phyloP scores from a whole-genome alignment of 1,140 invertebrate species.

The Pseudachorutes palmiensis region DNA sequence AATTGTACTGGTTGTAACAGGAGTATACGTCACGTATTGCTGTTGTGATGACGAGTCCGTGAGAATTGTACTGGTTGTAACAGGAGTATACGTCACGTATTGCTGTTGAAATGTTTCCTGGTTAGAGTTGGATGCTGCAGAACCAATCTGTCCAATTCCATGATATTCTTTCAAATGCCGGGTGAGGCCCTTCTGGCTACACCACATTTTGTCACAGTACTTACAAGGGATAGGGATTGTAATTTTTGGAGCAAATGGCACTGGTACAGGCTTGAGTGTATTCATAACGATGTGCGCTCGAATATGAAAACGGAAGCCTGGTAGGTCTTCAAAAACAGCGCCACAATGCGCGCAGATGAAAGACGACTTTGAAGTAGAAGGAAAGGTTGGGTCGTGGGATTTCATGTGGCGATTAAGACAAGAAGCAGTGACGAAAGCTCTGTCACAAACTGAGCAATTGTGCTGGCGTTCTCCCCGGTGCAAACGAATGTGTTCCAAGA shows the following conservation, averaged over 20 bases:
- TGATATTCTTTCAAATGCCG: not conserved
- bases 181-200: not conserved
- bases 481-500: not conserved
- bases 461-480: not conserved
- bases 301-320: not conserved
- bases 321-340: not conserved
- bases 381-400: not conserved
- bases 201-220: not conserved
- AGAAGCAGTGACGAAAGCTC: not conserved
- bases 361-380: not conserved
- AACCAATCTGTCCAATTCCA: not conserved
- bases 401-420: constrained; percentile 3
- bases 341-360: not conserved
- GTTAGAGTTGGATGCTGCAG: too few species aligned
- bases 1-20: too few species aligned
- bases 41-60: too few species aligned
- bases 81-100: too few species aligned
- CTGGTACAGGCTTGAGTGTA: not conserved
- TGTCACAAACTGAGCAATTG: not conserved
- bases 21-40: too few species aligned
- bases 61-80: too few species aligned
- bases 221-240: not conserved
- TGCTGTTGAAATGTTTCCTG: too few species aligned
- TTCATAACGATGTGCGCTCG: not conserved
- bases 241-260: not conserved